Percentiles rank a stretch among this genome's conserved stretches.
These are phyloP conservation scores for Daktulosphaira vitifoliae DNA, from an alignment of 1,140 invertebrate species.

Conservation along the genomic window DNA sequence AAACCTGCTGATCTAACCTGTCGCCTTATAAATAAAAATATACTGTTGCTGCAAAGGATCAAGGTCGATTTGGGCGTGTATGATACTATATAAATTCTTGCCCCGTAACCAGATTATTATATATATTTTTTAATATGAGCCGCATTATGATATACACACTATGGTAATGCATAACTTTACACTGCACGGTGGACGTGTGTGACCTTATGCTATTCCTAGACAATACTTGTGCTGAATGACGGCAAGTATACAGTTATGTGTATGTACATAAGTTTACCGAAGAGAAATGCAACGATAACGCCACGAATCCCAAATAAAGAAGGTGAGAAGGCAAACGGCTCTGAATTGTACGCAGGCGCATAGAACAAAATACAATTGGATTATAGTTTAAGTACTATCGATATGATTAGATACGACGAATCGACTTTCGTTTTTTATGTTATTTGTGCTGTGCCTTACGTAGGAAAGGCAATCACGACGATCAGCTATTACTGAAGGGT, in stretches of 20 bases:
- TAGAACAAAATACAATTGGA: too few relatives aligned
- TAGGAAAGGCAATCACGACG: too few relatives aligned
- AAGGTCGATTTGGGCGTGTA: slow-evolving; percentile 24
- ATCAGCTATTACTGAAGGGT: too few relatives aligned
- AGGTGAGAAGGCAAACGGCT: not conserved
- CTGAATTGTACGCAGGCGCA: too few relatives aligned
- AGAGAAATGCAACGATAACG: not conserved
- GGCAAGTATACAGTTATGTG: too few relatives aligned
- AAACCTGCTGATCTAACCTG: too few relatives aligned
- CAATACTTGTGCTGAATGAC: slow-evolving; percentile 4
- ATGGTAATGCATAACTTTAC: not conserved
- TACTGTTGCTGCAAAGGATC: slow-evolving; percentile 28
- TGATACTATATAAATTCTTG: not conserved
- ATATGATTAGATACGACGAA: too few relatives aligned
- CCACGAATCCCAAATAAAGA: slow-evolving; percentile 3
- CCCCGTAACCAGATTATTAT: slow-evolving; percentile 25
- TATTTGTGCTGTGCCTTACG: too few relatives aligned
- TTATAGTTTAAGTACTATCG: too few relatives aligned
- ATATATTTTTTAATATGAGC: not conserved
- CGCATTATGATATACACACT: not conserved
- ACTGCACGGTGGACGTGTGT: not conserved
- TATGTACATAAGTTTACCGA: not conserved
- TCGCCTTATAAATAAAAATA: too few relatives aligned
- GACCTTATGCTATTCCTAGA: slow-evolving; percentile 19
- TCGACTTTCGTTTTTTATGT: too few relatives aligned